Conservation (phyloP, 2,113 vertebrate species). For the Mus spicilegus region DNA sequence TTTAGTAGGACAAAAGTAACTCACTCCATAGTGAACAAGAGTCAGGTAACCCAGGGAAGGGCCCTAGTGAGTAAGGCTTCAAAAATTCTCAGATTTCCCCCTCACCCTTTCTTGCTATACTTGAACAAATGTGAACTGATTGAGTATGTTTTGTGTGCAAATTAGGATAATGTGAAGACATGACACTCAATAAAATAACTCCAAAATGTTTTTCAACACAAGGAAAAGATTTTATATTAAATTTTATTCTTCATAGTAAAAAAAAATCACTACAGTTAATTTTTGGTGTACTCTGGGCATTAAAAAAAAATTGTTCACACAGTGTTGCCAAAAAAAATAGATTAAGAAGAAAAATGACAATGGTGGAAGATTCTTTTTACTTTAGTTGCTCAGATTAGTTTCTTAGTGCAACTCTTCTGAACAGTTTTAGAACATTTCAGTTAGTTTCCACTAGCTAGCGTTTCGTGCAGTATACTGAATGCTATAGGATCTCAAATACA, state of each 20-base stretch:
- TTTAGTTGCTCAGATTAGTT: conserved; percentile 60
- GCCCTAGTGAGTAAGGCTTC: background rate
- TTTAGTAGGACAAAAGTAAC: background rate
- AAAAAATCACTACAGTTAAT: conserved; percentile 21
- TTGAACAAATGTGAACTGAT: conserved; percentile 11
- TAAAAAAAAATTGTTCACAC: background rate
- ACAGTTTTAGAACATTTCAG: conserved; percentile 52
- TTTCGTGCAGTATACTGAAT: background rate
- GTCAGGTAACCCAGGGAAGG: background rate
- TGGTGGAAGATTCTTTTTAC: conserved; percentile 9
- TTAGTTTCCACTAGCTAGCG: background rate
- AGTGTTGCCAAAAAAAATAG: conserved; percentile 37
- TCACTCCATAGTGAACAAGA: background rate
- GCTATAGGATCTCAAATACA: background rate
- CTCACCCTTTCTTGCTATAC: background rate
- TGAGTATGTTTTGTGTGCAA: conserved; percentile 40
- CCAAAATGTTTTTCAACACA: background rate
- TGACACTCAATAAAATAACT: conserved; percentile 52
- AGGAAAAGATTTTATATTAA: background rate
- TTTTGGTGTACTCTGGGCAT: conserved; percentile 41
- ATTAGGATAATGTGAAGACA: background rate
- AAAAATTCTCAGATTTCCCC: conserved; percentile 24
- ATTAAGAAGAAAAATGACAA: conserved; percentile 26
- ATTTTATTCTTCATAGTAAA: conserved; percentile 54
- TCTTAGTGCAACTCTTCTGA: conserved; percentile 19